A percentile compares a stretch with the other conserved stretches of the same genome.
Evolutionary conservation across 2,113 vertebrate species (phyloP).

Genomic region (Pteropus alecto): DNA sequence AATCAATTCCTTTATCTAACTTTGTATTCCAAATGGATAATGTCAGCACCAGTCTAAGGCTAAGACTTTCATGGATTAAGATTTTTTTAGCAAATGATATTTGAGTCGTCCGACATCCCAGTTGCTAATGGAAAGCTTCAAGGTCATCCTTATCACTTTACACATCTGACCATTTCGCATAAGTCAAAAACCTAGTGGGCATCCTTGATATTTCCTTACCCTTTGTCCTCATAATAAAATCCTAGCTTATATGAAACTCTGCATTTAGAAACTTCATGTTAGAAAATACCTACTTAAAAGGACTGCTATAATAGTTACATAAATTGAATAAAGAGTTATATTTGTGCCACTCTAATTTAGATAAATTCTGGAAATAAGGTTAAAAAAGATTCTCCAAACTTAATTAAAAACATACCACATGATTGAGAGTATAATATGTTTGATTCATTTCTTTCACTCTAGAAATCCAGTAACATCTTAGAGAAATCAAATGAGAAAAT

Average conservation of each 20-base stretch:
- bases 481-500: background rate
- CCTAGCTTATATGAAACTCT: background rate
- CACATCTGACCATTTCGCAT: background rate
- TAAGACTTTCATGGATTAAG: background rate
- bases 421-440: too few relatives aligned
- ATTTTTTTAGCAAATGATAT: background rate
- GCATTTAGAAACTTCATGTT: background rate
- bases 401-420: too few relatives aligned
- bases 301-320: background rate
- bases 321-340: background rate
- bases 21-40: background rate
- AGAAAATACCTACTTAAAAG: background rate
- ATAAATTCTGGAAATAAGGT: background rate
- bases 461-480: background rate
- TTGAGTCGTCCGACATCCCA: background rate
- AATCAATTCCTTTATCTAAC: background rate
- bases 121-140: background rate
- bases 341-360: background rate
- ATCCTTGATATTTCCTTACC: background rate
- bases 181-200: background rate
- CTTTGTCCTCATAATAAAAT: background rate
- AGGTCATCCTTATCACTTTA: background rate
- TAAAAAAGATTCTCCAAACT: background rate
- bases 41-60: background rate
- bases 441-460: background rate